A percentile compares a stretch with the other conserved stretches of the same genome.
Evolutionary conservation across 2,797 vertebrate species (phyloP).

Genomic region (Sebastes hubbsi): DNA sequence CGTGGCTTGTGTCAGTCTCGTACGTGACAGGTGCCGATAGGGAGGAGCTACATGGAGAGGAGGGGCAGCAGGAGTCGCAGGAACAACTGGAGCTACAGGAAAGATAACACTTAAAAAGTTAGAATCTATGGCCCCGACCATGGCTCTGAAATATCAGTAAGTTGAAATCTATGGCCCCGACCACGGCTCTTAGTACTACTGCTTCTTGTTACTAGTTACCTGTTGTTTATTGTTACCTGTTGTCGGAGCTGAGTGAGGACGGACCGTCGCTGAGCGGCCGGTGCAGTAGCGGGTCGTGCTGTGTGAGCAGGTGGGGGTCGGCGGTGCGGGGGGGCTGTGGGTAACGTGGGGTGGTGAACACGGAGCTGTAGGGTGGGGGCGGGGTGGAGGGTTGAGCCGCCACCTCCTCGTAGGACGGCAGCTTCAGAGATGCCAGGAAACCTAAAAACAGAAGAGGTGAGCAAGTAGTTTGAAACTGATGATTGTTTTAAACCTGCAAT

Average conservation of each 20-base stretch:
- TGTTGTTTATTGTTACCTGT: slow-evolving; percentile 67
- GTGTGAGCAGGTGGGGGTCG: slow-evolving; percentile 83
- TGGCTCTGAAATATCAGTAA: no score
- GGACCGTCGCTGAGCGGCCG: slow-evolving; percentile 78
- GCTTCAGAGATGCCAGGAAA: slow-evolving; percentile 91
- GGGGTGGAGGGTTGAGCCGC: slow-evolving; percentile 90
- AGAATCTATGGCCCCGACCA: no score
- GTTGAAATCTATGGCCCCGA: no score
- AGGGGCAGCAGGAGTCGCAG: slow-evolving; percentile 89
- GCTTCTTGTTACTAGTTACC: background rate
- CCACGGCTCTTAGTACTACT: background rate
- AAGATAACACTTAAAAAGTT: background rate
- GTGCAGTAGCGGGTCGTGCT: slow-evolving; percentile 79
- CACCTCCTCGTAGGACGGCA: slow-evolving; percentile 95
- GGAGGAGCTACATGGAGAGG: slow-evolving; percentile 88
- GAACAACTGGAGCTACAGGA: slow-evolving; percentile 85
- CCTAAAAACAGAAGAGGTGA: slow-evolving; percentile 61
- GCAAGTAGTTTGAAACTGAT: background rate
- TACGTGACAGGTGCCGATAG: slow-evolving; percentile 84
- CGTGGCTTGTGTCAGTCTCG: slow-evolving; percentile 85
- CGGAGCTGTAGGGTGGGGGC: slow-evolving; percentile 90
- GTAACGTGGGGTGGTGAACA: slow-evolving; percentile 78
- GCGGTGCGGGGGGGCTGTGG: slow-evolving; percentile 69
- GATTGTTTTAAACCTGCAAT: background rate
- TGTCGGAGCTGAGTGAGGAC: slow-evolving; percentile 87